phyloP scores from a whole-genome alignment of 1,140 invertebrate species.

The Ips typographus region DNA sequence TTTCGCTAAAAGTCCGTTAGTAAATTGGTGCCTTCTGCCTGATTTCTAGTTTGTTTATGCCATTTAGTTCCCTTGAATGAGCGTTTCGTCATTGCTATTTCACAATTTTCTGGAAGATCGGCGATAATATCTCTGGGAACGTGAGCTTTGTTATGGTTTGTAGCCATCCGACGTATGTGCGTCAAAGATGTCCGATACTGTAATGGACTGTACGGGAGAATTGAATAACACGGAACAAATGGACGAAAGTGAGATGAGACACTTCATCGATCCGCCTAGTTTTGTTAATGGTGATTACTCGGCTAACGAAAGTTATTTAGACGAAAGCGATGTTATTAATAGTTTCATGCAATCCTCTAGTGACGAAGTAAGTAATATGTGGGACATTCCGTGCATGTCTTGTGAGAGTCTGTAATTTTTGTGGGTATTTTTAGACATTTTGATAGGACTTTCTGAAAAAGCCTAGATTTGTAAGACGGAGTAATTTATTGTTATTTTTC shows the following conservation, averaged over 20 bases:
- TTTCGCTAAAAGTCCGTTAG: not conserved
- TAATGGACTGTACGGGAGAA: not conserved
- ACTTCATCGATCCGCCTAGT: not conserved
- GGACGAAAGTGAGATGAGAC: constrained; percentile 33
- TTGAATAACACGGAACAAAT: not conserved
- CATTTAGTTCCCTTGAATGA: too few species aligned
- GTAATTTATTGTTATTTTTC: too few species aligned
- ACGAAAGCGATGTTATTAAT: constrained; percentile 38
- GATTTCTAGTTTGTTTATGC: too few species aligned
- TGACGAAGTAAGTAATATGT: constrained; percentile 39
- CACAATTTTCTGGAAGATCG: too few species aligned
- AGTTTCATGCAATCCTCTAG: constrained; percentile 39
- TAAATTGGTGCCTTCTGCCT: too few species aligned
- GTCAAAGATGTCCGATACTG: too few species aligned
- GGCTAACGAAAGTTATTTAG: constrained; percentile 6
- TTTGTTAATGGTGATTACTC: constrained; percentile 15
- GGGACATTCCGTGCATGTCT: not conserved
- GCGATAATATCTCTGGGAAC: too few species aligned
- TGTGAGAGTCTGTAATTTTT: not conserved
- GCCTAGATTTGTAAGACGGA: too few species aligned
- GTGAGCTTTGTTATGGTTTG: too few species aligned
- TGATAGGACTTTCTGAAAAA: not conserved
- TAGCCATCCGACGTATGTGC: too few species aligned
- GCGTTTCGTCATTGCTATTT: too few species aligned
- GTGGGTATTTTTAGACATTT: constrained; percentile 2